These are phyloP conservation scores for Caenorhabditis inopinata DNA, from an alignment of 1,140 invertebrate species.

Conservation along the genomic window DNA sequence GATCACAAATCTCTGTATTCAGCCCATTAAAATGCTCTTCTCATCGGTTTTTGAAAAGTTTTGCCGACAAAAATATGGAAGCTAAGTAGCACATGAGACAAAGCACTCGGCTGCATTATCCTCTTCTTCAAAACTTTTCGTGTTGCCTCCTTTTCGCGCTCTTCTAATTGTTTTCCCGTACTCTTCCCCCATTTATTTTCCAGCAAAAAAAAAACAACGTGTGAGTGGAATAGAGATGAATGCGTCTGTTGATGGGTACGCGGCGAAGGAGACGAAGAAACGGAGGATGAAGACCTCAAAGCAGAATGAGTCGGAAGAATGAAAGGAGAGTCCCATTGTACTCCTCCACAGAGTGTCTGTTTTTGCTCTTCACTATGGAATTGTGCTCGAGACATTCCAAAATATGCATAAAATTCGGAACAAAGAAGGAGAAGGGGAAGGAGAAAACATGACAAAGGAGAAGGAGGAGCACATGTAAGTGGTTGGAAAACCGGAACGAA, in stretches of 20 bases:
- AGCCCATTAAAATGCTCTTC: too few relatives aligned
- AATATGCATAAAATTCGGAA: conserved; percentile 28
- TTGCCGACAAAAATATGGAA: neutral
- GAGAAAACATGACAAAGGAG: neutral
- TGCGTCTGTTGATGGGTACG: neutral
- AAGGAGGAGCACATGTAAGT: neutral
- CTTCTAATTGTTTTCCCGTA: conserved; percentile 12
- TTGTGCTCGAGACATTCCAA: neutral
- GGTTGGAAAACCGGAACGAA: neutral
- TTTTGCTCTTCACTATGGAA: conserved; percentile 20
- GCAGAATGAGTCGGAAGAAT: neutral
- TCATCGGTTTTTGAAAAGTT: neutral
- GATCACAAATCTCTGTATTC: too few relatives aligned
- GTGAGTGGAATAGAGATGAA: conserved; percentile 28
- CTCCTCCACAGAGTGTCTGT: neutral
- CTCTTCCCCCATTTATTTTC: neutral
- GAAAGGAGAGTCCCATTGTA: neutral
- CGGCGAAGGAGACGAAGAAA: too few relatives aligned
- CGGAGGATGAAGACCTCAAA: neutral
- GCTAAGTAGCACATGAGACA: too few relatives aligned
- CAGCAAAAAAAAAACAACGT: too few relatives aligned
- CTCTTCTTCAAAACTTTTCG: neutral
- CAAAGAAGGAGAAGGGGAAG: conserved; percentile 3
- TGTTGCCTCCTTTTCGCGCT: neutral
- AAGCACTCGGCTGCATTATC: conserved; percentile 21